These are phyloP conservation scores for Cephalopachus bancanus DNA, from an alignment of 2,797 vertebrate species.

Conservation along the genomic window DNA sequence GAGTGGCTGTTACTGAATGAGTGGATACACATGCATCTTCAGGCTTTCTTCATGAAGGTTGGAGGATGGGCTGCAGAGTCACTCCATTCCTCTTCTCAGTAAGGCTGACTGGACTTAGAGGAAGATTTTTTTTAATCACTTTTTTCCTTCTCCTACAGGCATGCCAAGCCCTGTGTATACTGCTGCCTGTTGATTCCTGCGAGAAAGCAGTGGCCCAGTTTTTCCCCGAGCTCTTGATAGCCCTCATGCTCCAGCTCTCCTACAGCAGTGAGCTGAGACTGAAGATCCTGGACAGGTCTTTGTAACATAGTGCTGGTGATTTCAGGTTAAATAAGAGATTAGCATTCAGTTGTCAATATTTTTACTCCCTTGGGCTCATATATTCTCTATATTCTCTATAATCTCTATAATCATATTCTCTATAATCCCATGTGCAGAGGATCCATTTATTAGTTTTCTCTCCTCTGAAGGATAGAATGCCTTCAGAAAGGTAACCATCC, in stretches of 20 bases:
- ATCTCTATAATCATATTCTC: not conserved
- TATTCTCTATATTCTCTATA: not conserved
- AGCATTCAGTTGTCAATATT: not conserved
- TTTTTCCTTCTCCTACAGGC: constrained; percentile 66
- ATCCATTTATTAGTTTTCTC: not conserved
- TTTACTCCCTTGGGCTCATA: not conserved
- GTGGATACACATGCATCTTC: accelerated
- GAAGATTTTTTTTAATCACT: not conserved
- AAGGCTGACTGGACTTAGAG: not conserved
- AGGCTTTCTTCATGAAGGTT: not conserved
- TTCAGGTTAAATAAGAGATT: not conserved
- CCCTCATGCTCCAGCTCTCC: constrained; percentile 75
- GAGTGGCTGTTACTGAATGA: not conserved
- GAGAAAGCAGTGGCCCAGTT: constrained; percentile 68
- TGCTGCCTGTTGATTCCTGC: constrained; percentile 70
- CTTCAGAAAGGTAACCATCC: not conserved
- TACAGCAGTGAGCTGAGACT: constrained; percentile 40
- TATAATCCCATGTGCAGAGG: not conserved
- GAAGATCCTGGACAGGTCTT: accelerated
- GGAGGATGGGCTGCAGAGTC: not conserved
- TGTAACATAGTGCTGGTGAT: constrained; percentile 34
- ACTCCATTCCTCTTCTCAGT: not conserved
- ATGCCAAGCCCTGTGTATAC: constrained; percentile 74
- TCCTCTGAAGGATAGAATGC: not conserved
- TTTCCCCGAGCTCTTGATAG: constrained; percentile 79